Percentiles rank a stretch among this genome's conserved stretches.
These are phyloP conservation scores for Drosophila ochracea DNA, from an alignment of 2,888 invertebrate species.

Conservation along the genomic window DNA sequence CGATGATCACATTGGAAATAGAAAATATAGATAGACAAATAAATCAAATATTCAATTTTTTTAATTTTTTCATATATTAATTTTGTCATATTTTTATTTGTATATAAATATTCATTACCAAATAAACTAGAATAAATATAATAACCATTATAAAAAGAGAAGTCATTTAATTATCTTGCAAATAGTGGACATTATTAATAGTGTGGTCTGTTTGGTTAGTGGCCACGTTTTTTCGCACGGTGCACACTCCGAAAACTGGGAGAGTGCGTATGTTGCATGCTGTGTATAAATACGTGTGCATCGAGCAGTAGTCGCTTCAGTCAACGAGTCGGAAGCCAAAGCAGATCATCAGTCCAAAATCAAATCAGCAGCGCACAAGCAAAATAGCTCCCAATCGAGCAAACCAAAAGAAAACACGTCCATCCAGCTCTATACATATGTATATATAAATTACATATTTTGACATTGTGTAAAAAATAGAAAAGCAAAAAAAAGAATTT, in stretches of 20 bases:
- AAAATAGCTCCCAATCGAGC: conserved; percentile 38
- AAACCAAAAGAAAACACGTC: conserved; percentile 18
- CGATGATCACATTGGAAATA: no score
- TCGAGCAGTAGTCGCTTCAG: conserved; percentile 48
- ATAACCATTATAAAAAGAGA: background rate
- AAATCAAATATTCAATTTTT: no score
- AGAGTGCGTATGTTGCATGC: conserved; percentile 49
- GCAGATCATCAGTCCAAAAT: conserved; percentile 46
- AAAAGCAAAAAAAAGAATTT: conserved; percentile 27
- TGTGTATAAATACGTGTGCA: conserved; percentile 69
- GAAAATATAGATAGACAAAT: no score
- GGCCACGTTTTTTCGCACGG: conserved; percentile 12
- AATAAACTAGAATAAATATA: background rate
- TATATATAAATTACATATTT: background rate
- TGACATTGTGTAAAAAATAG: conserved; percentile 32
- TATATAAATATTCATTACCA: background rate
- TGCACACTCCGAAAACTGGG: conserved; percentile 20
- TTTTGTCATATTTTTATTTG: background rate
- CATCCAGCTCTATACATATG: background rate
- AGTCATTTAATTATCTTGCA: background rate
- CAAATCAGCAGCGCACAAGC: conserved; percentile 22
- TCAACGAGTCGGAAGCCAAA: conserved; percentile 47
- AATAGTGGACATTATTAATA: background rate
- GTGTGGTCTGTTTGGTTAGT: no score
- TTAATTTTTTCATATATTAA: background rate